Percentiles rank a stretch among this genome's conserved stretches.
phyloP scores from a whole-genome alignment of 2,888 invertebrate genomes.

The Drosophila aldrichi region DNA sequence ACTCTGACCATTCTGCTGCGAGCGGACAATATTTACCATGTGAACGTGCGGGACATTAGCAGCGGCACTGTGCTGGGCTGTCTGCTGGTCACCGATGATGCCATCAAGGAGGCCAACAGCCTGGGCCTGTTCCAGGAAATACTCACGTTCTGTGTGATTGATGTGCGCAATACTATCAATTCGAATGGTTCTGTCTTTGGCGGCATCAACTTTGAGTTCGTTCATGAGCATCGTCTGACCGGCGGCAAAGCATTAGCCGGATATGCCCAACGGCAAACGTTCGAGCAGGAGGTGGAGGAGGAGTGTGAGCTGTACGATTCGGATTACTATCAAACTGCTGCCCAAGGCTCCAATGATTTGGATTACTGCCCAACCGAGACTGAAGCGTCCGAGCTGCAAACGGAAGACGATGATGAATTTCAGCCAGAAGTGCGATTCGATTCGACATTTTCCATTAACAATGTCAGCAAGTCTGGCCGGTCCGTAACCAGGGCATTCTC shows the following conservation, averaged over 20 bases:
- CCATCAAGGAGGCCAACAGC: constrained; percentile 51
- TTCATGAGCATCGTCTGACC: constrained; percentile 17
- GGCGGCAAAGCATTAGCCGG: constrained; percentile 9
- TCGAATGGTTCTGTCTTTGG: constrained; percentile 32
- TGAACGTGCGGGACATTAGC: constrained; percentile 58
- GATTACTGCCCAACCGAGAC: background rate
- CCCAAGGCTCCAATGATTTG: background rate
- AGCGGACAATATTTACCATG: constrained; percentile 71
- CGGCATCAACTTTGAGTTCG: constrained; percentile 55
- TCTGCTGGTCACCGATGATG: constrained; percentile 65
- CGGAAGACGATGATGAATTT: background rate
- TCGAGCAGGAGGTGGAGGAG: background rate
- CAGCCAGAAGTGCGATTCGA: background rate
- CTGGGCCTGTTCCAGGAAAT: constrained; percentile 54
- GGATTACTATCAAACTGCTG: background rate
- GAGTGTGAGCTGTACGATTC: background rate
- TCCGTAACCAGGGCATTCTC: background rate
- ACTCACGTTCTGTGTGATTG: constrained; percentile 62
- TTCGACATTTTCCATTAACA: background rate
- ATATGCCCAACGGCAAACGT: background rate
- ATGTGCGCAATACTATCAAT: constrained; percentile 42
- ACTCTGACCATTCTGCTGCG: constrained; percentile 67
- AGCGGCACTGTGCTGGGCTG: constrained; percentile 60
- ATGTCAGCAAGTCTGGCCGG: background rate
- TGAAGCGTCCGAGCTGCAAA: background rate